A percentile compares a stretch with the other conserved stretches of the same genome.
These are phyloP conservation scores for Mongoloraphidia duomilia DNA, from an alignment of 2,888 invertebrate species.

Conservation along the genomic window DNA sequence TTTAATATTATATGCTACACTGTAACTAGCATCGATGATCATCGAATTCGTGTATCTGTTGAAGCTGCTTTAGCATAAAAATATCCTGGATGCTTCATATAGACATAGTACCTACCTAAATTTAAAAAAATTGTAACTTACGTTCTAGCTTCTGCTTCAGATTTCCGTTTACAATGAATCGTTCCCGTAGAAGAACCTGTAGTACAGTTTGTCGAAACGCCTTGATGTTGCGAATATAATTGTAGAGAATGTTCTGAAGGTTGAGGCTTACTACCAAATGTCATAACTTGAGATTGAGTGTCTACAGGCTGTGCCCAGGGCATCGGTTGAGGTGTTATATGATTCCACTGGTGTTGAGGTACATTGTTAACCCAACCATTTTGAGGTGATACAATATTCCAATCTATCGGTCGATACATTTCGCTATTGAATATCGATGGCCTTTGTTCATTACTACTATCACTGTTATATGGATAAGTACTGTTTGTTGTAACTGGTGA, in stretches of 20 bases:
- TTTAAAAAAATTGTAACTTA: background rate
- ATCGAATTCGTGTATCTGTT: no score
- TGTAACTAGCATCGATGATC: no score
- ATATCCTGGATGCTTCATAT: background rate
- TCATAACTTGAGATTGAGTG: background rate
- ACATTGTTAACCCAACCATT: no score
- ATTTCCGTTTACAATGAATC: constrained; percentile 6
- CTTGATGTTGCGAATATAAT: background rate
- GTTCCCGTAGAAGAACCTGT: background rate
- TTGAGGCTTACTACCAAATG: background rate
- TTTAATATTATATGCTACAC: no score
- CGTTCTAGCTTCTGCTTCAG: background rate
- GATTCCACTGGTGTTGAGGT: background rate
- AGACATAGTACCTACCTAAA: background rate
- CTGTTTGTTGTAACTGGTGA: no score
- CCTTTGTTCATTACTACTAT: background rate
- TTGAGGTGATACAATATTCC: constrained; percentile 3
- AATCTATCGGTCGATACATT: constrained; percentile 1
- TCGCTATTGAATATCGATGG: background rate
- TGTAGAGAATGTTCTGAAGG: background rate
- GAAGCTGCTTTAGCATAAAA: no score
- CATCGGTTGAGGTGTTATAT: constrained; percentile 2
- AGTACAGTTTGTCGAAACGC: background rate
- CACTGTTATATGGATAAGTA: no score
- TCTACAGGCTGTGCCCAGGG: constrained; percentile 2